These are phyloP conservation scores for Belgica antarctica DNA, from an alignment of 2,888 invertebrate species.

Conservation along the genomic window DNA sequence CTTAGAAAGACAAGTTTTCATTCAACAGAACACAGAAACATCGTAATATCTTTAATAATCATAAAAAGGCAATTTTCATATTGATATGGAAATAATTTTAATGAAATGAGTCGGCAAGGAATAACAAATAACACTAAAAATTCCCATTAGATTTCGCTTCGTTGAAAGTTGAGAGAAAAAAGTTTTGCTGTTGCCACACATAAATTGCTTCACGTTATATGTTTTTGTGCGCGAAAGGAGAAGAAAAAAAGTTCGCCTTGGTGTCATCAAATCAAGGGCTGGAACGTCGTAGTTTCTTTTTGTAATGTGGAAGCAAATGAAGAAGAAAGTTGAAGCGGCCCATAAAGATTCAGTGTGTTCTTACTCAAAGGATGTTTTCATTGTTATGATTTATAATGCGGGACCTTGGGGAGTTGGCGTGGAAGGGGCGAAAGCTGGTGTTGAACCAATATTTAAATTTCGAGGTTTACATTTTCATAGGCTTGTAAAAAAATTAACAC, in stretches of 20 bases:
- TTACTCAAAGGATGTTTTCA: neutral
- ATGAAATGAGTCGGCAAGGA: constrained; percentile 40
- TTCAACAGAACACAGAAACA: neutral
- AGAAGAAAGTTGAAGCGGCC: neutral
- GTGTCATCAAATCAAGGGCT: neutral
- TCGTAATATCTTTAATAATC: constrained; percentile 28
- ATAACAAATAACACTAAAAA: constrained; percentile 36
- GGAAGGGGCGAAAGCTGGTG: no score
- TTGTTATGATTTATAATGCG: constrained; percentile 2
- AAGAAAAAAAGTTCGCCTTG: neutral
- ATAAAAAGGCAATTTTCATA: constrained; percentile 44
- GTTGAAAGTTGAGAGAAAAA: constrained; percentile 24
- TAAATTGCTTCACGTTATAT: constrained; percentile 35
- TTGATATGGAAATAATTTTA: constrained; percentile 43
- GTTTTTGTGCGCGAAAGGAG: neutral
- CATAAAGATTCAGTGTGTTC: neutral
- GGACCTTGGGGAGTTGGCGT: no score
- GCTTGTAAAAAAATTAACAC: no score
- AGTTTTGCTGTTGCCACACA: constrained; percentile 35
- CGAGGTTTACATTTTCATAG: no score
- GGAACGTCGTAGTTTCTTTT: neutral
- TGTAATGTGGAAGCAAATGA: neutral
- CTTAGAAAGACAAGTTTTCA: neutral
- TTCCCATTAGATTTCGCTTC: constrained; percentile 41
- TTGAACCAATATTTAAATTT: no score